Evolutionary conservation across 1,140 invertebrate genomes (phyloP), one percentile per base, ranked within the genome.

Genomic region (Drosophila pseudoobscura): DNA sequence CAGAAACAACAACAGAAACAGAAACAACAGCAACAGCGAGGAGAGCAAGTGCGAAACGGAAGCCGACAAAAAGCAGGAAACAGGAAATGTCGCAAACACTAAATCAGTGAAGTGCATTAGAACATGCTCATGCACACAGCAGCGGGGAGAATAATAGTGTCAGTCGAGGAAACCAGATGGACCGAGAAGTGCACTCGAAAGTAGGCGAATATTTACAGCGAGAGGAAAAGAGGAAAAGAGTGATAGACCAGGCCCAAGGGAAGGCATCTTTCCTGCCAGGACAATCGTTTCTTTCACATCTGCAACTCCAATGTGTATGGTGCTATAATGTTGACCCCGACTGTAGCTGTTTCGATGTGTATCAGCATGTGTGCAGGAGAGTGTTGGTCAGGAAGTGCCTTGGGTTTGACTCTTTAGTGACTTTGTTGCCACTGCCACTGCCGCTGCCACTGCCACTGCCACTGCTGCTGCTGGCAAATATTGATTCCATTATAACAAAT

Each of bases 21-120:
- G 17, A 17, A 17, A 17, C 20, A 20, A 20, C 20, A 60, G n/a
- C 24, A 47, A 17, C 54, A 51, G 44, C 70, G 43, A 29, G 59
- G 56, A 22, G 17, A 63, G 51, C 78, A 61, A 61, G 68, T 75
- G 76, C 62, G 73, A 82, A 87, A 51, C 80, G 60, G 74, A 87
- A 78, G 60, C 56, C 61, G 70, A 64, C 74, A 78, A 82, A 85
- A 71, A 68, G 62, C 43, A 57, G 80, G 83, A 88, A 88, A 66
- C 71, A 64, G 83, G 83, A 87, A 88, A 88, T 87, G 83, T 78
- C 35, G 71, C 83, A 78, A 88, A 78, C 83, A 88, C 60, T 79
- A 88, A 87, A 88, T 87, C 78, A 88, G 71, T 87, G 75, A 83
- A 87, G 75, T 88, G 83, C 78, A 83, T 79, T 88, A 78, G 59